Evolutionary conservation across 2,797 vertebrate species (phyloP).

Genomic region (Chromis chromis): DNA sequence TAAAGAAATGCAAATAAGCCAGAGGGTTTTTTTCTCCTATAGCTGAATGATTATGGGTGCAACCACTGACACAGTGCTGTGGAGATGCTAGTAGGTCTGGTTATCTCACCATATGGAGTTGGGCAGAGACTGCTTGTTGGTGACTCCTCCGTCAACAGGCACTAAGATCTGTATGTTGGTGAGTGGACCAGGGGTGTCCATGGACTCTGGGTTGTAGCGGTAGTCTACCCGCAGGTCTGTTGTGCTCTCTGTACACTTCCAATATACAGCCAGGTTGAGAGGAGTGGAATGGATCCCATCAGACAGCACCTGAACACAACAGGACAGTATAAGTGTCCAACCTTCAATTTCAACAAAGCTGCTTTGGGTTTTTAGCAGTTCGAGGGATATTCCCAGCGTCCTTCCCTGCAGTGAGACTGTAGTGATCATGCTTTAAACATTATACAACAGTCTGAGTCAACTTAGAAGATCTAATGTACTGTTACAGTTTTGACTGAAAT

Average conservation of each 20-base stretch:
- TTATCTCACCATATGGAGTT: conserved; percentile 90
- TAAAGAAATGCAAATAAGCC: too few species aligned
- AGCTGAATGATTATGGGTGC: too few species aligned
- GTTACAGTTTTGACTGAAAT: too few species aligned
- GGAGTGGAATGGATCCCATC: conserved; percentile 97
- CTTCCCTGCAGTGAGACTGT: too few species aligned
- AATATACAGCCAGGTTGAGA: conserved; percentile 95
- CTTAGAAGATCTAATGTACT: too few species aligned
- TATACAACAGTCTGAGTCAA: too few species aligned
- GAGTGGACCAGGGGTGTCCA: conserved; percentile 88
- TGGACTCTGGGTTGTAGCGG: conserved; percentile 95
- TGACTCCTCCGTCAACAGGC: conserved; percentile 94
- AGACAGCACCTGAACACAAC: conserved; percentile 89
- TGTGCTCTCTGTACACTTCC: conserved; percentile 91
- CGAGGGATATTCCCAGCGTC: too few species aligned
- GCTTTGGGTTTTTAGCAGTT: background rate
- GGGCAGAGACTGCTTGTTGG: conserved; percentile 93
- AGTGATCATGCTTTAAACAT: too few species aligned
- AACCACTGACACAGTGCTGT: too few species aligned
- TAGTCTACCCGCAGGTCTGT: conserved; percentile 97
- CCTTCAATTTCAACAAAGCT: background rate
- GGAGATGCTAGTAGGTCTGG: too few species aligned
- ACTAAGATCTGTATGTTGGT: conserved; percentile 93
- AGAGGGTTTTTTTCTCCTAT: too few species aligned
- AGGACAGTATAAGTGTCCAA: conserved; percentile 13